Base-by-base conservation (phyloP, 2,797 vertebrate genomes). In the Sebastes itinus region DNA sequence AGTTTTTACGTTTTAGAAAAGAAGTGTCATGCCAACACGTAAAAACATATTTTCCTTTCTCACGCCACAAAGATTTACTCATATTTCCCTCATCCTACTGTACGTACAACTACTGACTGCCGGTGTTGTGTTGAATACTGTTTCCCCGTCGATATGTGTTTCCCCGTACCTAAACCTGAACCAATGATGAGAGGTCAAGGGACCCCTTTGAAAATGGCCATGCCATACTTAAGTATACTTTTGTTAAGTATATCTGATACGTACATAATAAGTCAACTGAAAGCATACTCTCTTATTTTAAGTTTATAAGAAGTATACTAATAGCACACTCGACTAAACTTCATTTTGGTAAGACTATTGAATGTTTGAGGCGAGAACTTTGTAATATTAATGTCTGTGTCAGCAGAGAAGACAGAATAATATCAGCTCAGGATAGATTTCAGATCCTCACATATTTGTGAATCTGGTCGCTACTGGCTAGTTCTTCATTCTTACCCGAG, bases 401-500 rank as follows among this genome's bases (percentile, higher is more conserved):
- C 66, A 38, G 13, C 32, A 49, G 56, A 35, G 27, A 52, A 25
- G 25, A 55, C 42, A 9, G 23, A 3, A 42, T 42, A 60, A 10
- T 54, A 55, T 62, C n/a, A 35, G 20, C 58, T 55, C 20, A 12
- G 8, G 54, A 68, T 58, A 20, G 20, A 20, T 55, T 66, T 74
- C 14, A 59, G 23, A 55, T 78, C 28, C 11, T 67, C 11, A 46
- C 25, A 42, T 49, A 23, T 79, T 72, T 77, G 33, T 73, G 69
- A 74, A 58, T 72, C 60, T 32, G 52, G 7, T 30, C 60, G 27
- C 59, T 35, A 5, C 61, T 46, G 79, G 77, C 63, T 58, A 52
- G 27, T 74, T 82, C 56, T 72, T 80, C 59, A 70, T 68, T 83
- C 71, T 78, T 84, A 20, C 55, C 18, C 14, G 1, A 9, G 55